Percentiles rank a stretch among this genome's conserved stretches.
These are phyloP conservation scores for Lacerta bilineata DNA, from an alignment of 2,797 vertebrate species.

Conservation along the genomic window DNA sequence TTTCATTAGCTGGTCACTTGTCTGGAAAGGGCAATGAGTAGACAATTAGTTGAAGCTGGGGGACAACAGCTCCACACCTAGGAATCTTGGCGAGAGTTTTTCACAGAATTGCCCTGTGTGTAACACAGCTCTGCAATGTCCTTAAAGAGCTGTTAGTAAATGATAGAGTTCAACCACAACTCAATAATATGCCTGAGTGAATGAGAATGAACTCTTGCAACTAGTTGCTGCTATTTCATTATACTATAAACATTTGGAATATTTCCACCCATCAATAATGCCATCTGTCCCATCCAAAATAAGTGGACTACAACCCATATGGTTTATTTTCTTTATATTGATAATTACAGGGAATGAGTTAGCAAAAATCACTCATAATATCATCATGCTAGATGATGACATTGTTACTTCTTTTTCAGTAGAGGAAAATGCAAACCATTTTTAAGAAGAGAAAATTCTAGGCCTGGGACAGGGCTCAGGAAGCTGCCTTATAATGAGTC, in stretches of 20 bases:
- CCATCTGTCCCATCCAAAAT: constrained; percentile 81
- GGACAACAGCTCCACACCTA: not conserved
- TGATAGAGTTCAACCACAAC: constrained; percentile 27
- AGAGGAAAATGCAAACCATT: constrained; percentile 70
- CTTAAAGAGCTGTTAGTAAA: constrained; percentile 16
- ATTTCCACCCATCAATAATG: constrained; percentile 82
- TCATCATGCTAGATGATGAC: constrained; percentile 76
- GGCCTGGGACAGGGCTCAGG: constrained; percentile 55
- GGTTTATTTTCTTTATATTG: constrained; percentile 76
- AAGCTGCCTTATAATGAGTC: too few species aligned
- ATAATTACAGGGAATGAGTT: constrained; percentile 80
- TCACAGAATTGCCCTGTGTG: not conserved
- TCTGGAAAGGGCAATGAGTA: not conserved
- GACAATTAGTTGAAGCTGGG: not conserved
- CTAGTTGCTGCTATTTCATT: constrained; percentile 72
- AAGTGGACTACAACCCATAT: constrained; percentile 79
- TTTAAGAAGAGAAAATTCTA: constrained; percentile 49
- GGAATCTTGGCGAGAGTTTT: constrained; percentile 14
- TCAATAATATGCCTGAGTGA: constrained; percentile 55
- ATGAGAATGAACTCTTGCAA: constrained; percentile 72
- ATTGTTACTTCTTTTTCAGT: constrained; percentile 65
- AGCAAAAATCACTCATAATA: constrained; percentile 76
- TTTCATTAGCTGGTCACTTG: not conserved
- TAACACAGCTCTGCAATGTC: constrained; percentile 20
- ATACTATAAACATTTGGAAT: constrained; percentile 80